Conservation (phyloP, 2,797 vertebrate species). For the Sebastes iracundus region DNA sequence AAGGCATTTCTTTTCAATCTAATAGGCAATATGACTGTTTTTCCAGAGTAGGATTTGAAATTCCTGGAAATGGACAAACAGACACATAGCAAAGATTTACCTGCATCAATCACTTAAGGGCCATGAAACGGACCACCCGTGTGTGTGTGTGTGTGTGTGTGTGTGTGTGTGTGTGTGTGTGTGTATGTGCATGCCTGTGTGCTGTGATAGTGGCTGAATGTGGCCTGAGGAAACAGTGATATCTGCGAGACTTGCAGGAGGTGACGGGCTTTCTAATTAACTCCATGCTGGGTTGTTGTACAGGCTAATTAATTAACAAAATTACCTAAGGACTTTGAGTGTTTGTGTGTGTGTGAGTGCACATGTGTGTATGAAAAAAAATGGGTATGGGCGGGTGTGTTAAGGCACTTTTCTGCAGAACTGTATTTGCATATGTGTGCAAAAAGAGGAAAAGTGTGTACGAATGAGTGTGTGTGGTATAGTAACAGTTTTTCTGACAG, state of each 20-base stretch:
- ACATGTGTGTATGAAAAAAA: neutral
- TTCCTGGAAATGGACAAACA: neutral
- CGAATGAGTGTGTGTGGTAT: neutral
- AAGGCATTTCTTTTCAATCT: neutral
- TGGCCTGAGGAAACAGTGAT: slow-evolving; percentile 27
- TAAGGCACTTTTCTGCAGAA: neutral
- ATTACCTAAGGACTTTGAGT: slow-evolving; percentile 40
- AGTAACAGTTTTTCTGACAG: neutral
- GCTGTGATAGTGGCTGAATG: slow-evolving; percentile 5
- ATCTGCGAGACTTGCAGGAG: slow-evolving; percentile 36
- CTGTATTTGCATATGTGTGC: neutral
- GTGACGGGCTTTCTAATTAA: slow-evolving; percentile 67
- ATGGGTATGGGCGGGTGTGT: neutral
- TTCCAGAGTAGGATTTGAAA: neutral
- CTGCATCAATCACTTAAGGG: neutral
- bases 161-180: neutral
- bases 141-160: neutral
- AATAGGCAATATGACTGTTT: neutral
- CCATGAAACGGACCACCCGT: neutral
- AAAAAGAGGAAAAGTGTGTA: neutral
- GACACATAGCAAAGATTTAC: neutral
- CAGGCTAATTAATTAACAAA: slow-evolving; percentile 61
- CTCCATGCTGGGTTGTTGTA: slow-evolving; percentile 57
- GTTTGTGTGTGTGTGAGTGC: neutral
- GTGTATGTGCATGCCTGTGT: neutral